Evolutionary conservation across 1,140 invertebrate genomes (phyloP), one percentile per base, ranked within the genome.

Genomic region (Lasioglossum albipes): DNA sequence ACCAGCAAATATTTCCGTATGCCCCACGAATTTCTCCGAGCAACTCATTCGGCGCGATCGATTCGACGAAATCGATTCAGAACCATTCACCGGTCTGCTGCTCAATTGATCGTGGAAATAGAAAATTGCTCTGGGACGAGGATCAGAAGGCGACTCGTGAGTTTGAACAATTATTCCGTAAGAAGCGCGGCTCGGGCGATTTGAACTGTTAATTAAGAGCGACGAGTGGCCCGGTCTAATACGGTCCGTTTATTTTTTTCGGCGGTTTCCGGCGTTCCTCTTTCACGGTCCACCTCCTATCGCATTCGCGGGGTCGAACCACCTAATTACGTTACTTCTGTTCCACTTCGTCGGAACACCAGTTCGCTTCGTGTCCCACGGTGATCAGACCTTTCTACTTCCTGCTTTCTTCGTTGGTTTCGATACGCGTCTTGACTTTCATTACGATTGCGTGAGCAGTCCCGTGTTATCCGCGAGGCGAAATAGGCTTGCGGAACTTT

Each of bases 141-240:
- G 36, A 13, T 27, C 31, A 36, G 61, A 45, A 65, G 42, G n/a
- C 69, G 71, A 65, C 42, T 65, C 67, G 20, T 7, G 12, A 61
- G 45, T 57, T 66, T 61, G 45, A 79, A 79, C 64, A 27, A 79
- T 73, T 73, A 73, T 79, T 66, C 22, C 69, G 18, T 31, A 16
- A 7, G 20, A 13, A 41, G 36, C 31, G 18, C 9, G 16, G 4
- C n/a, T 2, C 20, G 13, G 69, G 18, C 42, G 31, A 69, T 61
- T 76, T 81, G 16, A 52, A 49, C 49, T 31, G 74, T 81, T 81
- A 76, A 81, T 81, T 76, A 81, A 81, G 66, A 52, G 41, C 49
- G 45, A n/a, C 70, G 61, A 57, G n/a, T 52, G 45, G 3, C 10
- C 20, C 13, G 16, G 57, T 75, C 68, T 18, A 18, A 52, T 52